Base-by-base conservation (phyloP, 2,797 vertebrate genomes). In the Acanthopagrus latus region DNA sequence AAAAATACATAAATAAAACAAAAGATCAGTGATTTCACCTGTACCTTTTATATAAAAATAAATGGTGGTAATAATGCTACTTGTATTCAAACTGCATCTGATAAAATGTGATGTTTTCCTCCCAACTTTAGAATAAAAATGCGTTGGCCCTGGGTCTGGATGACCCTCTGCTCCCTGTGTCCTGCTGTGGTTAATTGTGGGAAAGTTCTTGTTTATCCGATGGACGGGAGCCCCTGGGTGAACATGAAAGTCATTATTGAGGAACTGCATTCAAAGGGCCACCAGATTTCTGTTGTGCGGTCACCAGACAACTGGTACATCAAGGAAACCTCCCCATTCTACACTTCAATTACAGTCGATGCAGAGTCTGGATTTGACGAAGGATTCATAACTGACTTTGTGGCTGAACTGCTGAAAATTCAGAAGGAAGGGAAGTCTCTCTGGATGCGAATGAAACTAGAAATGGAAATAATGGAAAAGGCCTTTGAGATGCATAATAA, bases 141-240 rank as follows among this genome's bases (percentile, higher is more conserved):
- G 85, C 18, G 38, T 20, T 38, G 43, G 71, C 13, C 43, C 7
- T 66, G 75, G 70, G 3, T 81, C 23, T 66, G 74, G 67, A 69
- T 83, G 21, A 17, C 38, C 20, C 23, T 90, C 52, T 82, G 21
- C 59, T n/a, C 70, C 33, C 38, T 87, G 33, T 81, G 66, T 64
- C 51, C 71, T 43, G 4, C 56, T 5, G 17, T 67, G 23, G 65
- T 74, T 51, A 17, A 62, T 59, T 75, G 82, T 21, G 92, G 91
- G 11, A 93, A 91, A 43, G 76, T 94, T 13, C 85, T 93, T 20
- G 89, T 91, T 47, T 83, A 80, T 64, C 89, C 92, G 4, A 0
- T 89, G 52, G 92, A 92, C 0, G 88, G 91, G 3, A 94, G 93
- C 76, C 90, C 90, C 76, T 94, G 91, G 92, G 77, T 94, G 44